phyloP scores from a whole-genome alignment of 2,797 vertebrate species.

The Botia almorhae region DNA sequence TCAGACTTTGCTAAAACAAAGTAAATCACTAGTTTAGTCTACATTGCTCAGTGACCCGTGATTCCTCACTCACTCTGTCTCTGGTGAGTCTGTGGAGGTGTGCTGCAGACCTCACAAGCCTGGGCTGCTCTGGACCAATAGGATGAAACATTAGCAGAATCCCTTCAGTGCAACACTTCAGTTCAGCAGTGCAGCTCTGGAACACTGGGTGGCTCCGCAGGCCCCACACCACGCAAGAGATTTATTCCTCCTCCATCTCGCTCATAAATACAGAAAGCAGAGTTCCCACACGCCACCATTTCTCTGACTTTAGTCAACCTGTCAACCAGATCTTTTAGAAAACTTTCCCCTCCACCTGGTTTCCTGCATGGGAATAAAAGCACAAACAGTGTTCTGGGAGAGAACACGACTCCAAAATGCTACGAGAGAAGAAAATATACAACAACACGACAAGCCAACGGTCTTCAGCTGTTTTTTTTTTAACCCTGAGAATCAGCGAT shows the following conservation, averaged over 20 bases:
- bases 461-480: neutral
- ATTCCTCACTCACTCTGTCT: conserved; percentile 1
- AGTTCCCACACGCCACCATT: conserved; percentile 34
- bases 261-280: conserved; percentile 63
- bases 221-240: conserved; percentile 63
- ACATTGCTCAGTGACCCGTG: conserved; percentile 34
- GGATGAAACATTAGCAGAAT: neutral
- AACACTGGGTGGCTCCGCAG: conserved; percentile 63
- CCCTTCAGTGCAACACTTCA: neutral
- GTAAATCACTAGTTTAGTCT: conserved; percentile 71
- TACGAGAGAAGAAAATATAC: conserved; percentile 25
- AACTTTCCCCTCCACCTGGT: conserved; percentile 21
- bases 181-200: conserved; percentile 46
- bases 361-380: conserved; percentile 6
- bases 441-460: conserved; percentile 34
- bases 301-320: conserved; percentile 15
- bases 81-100: conserved; percentile 1
- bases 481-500: conserved; percentile 6
- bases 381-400: conserved; percentile 24
- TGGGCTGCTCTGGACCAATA: neutral
- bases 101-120: neutral
- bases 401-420: conserved; percentile 39
- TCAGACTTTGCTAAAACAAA: conserved; percentile 76
- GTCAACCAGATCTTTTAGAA: conserved; percentile 18
- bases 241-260: conserved; percentile 61